A percentile compares a stretch with the other conserved stretches of the same genome.
phyloP scores from a whole-genome alignment of 2,113 vertebrate genomes.

The Canis aureus region DNA sequence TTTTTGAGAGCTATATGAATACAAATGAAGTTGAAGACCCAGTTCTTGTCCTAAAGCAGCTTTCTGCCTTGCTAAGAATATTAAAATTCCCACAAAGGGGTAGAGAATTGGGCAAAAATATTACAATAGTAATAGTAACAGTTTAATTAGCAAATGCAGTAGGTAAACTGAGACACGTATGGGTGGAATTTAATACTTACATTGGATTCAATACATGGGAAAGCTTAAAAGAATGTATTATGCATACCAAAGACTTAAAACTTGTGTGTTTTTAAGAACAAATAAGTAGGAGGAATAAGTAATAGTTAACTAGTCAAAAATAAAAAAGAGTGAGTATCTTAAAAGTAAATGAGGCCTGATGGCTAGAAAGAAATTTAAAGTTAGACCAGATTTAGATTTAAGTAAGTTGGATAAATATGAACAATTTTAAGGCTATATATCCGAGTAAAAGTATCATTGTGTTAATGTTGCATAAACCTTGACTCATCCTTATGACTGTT shows the following conservation, averaged over 20 bases:
- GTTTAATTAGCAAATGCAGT: neutral
- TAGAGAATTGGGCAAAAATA: neutral
- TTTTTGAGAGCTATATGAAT: neutral
- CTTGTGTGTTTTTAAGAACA: neutral
- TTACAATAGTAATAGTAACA: neutral
- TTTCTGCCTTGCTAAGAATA: neutral
- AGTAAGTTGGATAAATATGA: no score
- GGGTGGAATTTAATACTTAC: neutral
- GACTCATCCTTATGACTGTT: neutral
- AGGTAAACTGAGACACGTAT: neutral
- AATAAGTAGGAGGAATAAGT: neutral
- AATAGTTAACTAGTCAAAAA: conserved; percentile 7
- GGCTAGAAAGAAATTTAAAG: neutral
- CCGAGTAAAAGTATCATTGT: neutral
- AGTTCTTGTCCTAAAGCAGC: neutral
- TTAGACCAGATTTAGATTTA: neutral
- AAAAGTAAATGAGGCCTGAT: neutral
- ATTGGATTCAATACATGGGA: neutral
- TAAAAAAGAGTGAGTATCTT: neutral
- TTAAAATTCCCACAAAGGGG: neutral
- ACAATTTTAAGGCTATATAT: neutral
- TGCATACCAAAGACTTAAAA: neutral
- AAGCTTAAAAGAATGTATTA: neutral
- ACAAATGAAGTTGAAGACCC: neutral
- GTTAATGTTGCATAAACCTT: neutral